phyloP scores from a whole-genome alignment of 2,113 vertebrate species.

The Kryptolebias marmoratus region DNA sequence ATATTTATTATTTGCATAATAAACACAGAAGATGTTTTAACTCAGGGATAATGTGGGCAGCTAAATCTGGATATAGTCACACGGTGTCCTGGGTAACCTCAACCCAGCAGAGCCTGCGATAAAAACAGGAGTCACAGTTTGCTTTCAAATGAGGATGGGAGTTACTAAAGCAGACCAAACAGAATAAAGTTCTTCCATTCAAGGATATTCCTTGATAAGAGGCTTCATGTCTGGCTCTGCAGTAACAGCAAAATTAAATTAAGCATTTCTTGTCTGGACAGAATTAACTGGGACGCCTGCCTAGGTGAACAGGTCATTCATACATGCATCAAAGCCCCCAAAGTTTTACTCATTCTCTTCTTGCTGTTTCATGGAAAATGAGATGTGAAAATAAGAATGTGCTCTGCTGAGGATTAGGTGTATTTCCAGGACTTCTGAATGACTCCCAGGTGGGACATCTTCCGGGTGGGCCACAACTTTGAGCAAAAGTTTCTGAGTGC shows the following conservation, averaged over 20 bases:
- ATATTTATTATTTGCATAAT: conserved; percentile 82
- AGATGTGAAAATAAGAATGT: conserved; percentile 31
- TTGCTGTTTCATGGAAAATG: conserved; percentile 36
- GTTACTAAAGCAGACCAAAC: conserved; percentile 47
- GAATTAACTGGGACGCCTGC: conserved; percentile 23
- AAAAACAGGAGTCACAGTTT: conserved; percentile 69
- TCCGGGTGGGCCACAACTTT: conserved; percentile 30
- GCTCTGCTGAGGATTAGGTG: conserved; percentile 44
- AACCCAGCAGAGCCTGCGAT: conserved; percentile 66
- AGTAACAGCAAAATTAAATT: conserved; percentile 38
- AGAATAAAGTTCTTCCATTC: conserved; percentile 42
- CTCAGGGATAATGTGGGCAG: conserved; percentile 71
- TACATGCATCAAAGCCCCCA: conserved; percentile 8
- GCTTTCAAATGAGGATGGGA: conserved; percentile 61
- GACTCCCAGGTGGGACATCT: conserved; percentile 61
- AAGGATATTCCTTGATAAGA: conserved; percentile 50
- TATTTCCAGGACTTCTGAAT: conserved; percentile 54
- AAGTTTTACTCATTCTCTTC: conserved; percentile 39
- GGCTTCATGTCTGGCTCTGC: conserved; percentile 28
- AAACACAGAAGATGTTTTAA: conserved; percentile 75
- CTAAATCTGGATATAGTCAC: conserved; percentile 74
- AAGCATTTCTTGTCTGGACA: conserved; percentile 26
- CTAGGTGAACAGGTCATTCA: conserved; percentile 55
- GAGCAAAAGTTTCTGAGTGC: conserved; percentile 47
- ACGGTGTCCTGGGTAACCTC: conserved; percentile 74